Evolutionary conservation across 2,888 invertebrate genomes (phyloP), one percentile per base, ranked within the genome.

Genomic region (Melinopterus prodromus): DNA sequence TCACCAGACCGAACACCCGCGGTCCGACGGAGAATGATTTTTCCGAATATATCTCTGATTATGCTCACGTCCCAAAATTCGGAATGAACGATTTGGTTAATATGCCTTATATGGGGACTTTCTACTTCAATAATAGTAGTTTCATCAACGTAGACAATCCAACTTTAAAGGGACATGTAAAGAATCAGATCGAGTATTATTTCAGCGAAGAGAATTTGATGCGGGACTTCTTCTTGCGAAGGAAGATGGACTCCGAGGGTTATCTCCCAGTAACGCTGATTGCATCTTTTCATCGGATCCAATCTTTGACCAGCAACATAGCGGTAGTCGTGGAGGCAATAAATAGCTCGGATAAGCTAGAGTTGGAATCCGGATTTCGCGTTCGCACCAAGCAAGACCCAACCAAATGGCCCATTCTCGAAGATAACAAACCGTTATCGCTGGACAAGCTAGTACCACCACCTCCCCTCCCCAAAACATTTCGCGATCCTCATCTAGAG

Each of bases 111-210:
- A 91, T 92, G 91, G 92, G 92, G 74, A 91, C 91, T 7, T 94
- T 92, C 88, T 92, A 91, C 86, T 94, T 92, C 81, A 92, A 92
- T 79, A 91, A 92, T 77, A 87, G 87, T 82, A 88, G 86, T 83
- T 89, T 88, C 83, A 84, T 87, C 12, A 88, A 86, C 82, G 82
- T 89, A 53, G 89, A 89, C 83, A 86, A 85, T 71, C 88, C 90
- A 5, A 94, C 94, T 81, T 90, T 97, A 12, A 96, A 95, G 90
- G 97, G 97, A 82, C 93, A 95, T 84, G 94, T 98, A 83, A 95
- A 94, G 89, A 97, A 97, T 86, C 98, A 98, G 91, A 96, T 98
- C 88, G 99, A 99, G 91, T 99, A 99, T 91, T 99, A 99, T 93
- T 99, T 99, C 91, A 98, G 98, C 86, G 95, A 96, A 84, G 98